Conservation (phyloP, 2,113 vertebrate species). For the Calypte anna region DNA sequence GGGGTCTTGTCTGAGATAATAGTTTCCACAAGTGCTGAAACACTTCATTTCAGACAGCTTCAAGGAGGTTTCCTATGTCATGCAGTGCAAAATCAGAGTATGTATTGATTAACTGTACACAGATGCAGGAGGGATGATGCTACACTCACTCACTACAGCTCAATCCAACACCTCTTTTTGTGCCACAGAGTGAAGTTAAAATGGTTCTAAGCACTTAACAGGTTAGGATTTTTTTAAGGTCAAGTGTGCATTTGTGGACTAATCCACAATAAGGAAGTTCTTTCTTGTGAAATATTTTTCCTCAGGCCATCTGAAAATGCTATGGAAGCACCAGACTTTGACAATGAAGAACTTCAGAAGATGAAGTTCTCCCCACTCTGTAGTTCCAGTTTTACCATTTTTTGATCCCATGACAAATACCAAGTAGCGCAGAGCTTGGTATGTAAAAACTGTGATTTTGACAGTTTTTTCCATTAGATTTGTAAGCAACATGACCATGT, state of each 20-base stretch:
- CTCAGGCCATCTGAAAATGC: not conserved
- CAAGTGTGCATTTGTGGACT: not conserved
- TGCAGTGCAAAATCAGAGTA: not conserved
- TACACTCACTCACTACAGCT: not conserved
- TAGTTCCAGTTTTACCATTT: not conserved
- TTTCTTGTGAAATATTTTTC: not conserved
- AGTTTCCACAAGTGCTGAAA: not conserved
- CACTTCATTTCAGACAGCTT: not conserved
- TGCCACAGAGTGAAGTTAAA: not conserved
- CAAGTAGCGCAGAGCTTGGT: not conserved
- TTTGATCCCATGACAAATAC: not conserved
- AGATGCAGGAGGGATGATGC: not conserved
- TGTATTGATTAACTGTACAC: not conserved
- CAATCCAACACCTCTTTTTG: not conserved
- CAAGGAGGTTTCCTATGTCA: not conserved
- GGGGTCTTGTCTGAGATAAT: not conserved
- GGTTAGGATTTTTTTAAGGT: not conserved
- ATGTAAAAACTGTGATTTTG: not conserved
- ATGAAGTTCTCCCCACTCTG: not conserved
- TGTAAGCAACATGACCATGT: not conserved
- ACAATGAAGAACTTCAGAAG: not conserved
- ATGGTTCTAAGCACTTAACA: not conserved
- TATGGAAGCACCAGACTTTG: not conserved
- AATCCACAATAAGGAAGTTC: not conserved
- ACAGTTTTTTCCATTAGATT: not conserved